Evolutionary conservation across 2,888 invertebrate genomes (phyloP).

Genomic region (Ennomos fuscantarius): DNA sequence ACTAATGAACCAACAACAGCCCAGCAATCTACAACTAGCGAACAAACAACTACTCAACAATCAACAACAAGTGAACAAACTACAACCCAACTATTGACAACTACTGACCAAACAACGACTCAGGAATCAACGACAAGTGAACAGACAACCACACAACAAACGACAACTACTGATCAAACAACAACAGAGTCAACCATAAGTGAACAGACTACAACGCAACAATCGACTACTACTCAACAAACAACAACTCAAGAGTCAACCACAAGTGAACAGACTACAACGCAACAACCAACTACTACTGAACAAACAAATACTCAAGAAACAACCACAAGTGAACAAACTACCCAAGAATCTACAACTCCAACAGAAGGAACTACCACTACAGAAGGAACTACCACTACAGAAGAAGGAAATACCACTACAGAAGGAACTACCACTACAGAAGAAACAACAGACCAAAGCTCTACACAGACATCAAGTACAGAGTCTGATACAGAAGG

Average conservation of each 20-base stretch:
- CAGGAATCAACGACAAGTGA: constrained; percentile 37
- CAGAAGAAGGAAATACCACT: constrained; percentile 34
- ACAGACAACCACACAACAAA: constrained; percentile 37
- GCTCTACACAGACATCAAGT: constrained; percentile 47
- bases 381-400: constrained; percentile 47
- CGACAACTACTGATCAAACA: constrained; percentile 36
- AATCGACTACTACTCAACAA: constrained; percentile 37
- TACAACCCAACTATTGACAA: constrained; percentile 39
- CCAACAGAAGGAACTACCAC: constrained; percentile 14
- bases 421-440: constrained; percentile 49
- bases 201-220: constrained; percentile 47
- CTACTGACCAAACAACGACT: constrained; percentile 37
- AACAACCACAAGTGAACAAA: constrained; percentile 39
- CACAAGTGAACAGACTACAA: constrained; percentile 17
- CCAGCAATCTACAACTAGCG: constrained; percentile 36
- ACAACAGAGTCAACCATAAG: constrained; percentile 36
- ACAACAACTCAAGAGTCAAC: constrained; percentile 37
- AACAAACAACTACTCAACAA: constrained; percentile 39
- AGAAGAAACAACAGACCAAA: constrained; percentile 40
- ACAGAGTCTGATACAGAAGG: constrained; percentile 41
- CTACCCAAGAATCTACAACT: constrained; percentile 31
- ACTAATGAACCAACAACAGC: constrained; percentile 38
- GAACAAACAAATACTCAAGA: constrained; percentile 34
- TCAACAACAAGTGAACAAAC: constrained; percentile 37
- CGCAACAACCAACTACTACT: constrained; percentile 34